Evolutionary conservation across 1,140 invertebrate species (phyloP).

Genomic region (Brachystomella parvula): DNA sequence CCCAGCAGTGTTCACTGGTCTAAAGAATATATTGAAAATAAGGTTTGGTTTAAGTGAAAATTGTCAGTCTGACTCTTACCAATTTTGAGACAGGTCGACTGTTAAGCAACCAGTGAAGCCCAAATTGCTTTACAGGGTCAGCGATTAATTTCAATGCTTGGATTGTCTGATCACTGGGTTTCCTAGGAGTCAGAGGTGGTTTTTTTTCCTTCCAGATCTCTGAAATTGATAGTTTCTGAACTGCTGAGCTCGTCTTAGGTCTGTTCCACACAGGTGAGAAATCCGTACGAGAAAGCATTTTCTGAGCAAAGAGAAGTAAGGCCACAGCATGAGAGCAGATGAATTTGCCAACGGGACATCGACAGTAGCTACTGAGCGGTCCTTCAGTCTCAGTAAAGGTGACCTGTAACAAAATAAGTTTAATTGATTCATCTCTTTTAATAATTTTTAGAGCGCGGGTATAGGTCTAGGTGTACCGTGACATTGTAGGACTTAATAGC

Average conservation of each 20-base stretch:
- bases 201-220: neutral
- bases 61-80: neutral
- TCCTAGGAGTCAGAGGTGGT: neutral
- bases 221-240: neutral
- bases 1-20: neutral
- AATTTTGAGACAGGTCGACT: too few species aligned
- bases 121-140: neutral
- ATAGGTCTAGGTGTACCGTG: neutral
- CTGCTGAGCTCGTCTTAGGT: neutral
- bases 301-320: neutral
- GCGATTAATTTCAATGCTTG: neutral
- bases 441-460: neutral
- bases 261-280: neutral
- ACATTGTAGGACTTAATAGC: neutral
- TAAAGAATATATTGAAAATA: neutral
- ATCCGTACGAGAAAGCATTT: neutral
- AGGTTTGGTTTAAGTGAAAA: neutral
- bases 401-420: neutral
- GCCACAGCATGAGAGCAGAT: neutral
- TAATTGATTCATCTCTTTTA: neutral
- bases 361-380: neutral
- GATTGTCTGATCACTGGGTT: neutral
- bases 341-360: neutral
- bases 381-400: neutral
- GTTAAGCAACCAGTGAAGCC: neutral